Base-by-base conservation (phyloP, 2,888 invertebrate species). In the Cosmorhoe ocellata region DNA sequence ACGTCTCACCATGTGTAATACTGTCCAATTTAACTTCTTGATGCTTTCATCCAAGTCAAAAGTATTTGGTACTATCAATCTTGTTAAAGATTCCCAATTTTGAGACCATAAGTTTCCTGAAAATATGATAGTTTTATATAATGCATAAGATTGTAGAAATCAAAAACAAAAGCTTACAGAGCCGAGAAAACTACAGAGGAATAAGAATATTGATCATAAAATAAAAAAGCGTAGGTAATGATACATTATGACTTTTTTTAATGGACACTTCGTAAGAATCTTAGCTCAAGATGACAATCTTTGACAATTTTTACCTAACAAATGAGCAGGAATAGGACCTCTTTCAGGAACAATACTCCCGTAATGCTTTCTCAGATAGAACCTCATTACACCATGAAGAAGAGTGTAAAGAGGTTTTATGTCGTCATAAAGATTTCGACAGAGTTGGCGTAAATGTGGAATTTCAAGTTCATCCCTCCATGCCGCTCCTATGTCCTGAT, bases 311-410 rank as follows among this genome's bases (percentile, higher is more conserved):
- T 56, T 79, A 93, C 94, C 94, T 53, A 94, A 73, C 50, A 95
- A 81, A 86, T 95, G 94, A 9, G 94, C 93, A 0, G 95, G 94
- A 61, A 95, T 93, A 0, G 92, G 91, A 1, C 93, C 93, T 10
- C 67, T 74, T 47, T 81, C 78, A 1, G 92, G 78, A 0, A 93
- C 90, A 0, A 90, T 58, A 0, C 90, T 80, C 0, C 93, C 93
- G 67, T 94, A 94, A 24, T 81, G 71, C 55, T 81, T 72, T 26
- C 90, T 78, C 0, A 95, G 81, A 61, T 91, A 92, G 63, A 90
- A 91, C 56, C 96, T 85, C 0, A 93, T 91, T 3, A 95, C 94
- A 0, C 94, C 95, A 76, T 96, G 96, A 0, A 96, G 81, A 18
- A 94, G 80, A 12, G 82, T 69, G 73, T 96, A 96, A 0, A 96